Base-by-base conservation (phyloP, 2,797 vertebrate genomes). In the Leptodactylus fallax region DNA sequence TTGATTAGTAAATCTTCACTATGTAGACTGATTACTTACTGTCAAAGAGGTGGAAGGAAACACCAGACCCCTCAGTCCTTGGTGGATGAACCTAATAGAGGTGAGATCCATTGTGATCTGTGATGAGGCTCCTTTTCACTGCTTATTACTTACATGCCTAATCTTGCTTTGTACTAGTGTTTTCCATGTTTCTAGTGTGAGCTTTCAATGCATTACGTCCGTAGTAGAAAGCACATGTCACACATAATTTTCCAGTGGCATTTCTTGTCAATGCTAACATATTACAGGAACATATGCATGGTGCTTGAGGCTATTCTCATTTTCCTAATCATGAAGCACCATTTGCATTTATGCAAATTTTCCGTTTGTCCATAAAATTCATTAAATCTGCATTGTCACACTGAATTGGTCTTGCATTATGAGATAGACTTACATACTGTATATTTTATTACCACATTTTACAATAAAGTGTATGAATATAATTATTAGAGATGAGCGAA, bases 261-360 rank as follows among this genome's bases (percentile, higher is more conserved):
- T 53, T 76, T 25, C 77, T 85, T 76, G 56, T 76, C 78, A 81
- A 13, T 61, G 55, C 47, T 72, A 55, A 81, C 83, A 81, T 85
- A 61, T 63, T 85, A 85, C 65, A 88, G 56, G 55, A 79, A 49
- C 87, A 88, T 85, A 79, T 88, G 83, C 21, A 81, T 14, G 2
- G 21, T 77, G 83, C 83, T 72, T 23, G 55, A 67, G 87, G 83
- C 87, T 56, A 45, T 85, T 78, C 81, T 53, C 65, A 67, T 81
- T 81, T 72, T 86, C 78, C 83, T 86, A 85, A 89, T 81, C 67
- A 58, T 47, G 49, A 69, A 63, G 49, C 49, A 60, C 27, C 25
- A 25, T 86, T 76, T 86, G 83, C 65, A 58, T 60, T 82, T 82
- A 85, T 89, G 87, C 87, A 82, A 88, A 82, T 85, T 47, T 58